Conservation (phyloP, 2,113 vertebrate species). For the Salvelinus namaycush region DNA sequence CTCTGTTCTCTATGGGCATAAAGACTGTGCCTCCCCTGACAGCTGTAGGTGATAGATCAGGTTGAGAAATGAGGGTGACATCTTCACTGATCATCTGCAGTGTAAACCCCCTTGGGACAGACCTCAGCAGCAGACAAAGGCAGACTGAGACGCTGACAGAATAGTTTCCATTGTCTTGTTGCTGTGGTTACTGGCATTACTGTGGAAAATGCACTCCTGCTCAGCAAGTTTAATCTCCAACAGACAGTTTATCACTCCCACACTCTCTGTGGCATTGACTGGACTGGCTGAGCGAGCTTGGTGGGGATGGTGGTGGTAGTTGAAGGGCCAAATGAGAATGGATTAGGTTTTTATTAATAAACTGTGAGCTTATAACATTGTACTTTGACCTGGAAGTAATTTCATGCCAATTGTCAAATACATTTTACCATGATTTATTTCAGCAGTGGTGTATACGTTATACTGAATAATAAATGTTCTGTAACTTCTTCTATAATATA, state of each 20-base stretch:
- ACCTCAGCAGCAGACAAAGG: conserved; percentile 35
- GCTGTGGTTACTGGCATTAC: conserved; percentile 62
- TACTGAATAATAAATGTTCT: no score
- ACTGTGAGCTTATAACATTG: no score
- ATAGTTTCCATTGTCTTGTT: conserved; percentile 69
- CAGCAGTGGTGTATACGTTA: no score
- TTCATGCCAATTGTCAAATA: no score
- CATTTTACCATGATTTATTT: no score
- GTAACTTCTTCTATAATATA: no score
- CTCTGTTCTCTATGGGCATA: conserved; percentile 1
- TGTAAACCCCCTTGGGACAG: conserved; percentile 6
- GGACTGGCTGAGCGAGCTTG: conserved; percentile 10
- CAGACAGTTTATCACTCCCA: conserved; percentile 59
- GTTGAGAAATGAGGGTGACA: conserved; percentile 9
- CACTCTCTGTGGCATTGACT: conserved; percentile 44
- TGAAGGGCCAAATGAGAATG: neutral
- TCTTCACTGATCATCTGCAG: conserved; percentile 12
- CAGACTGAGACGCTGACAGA: conserved; percentile 48
- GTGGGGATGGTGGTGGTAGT: neutral
- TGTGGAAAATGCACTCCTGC: conserved; percentile 63
- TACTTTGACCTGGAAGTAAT: no score
- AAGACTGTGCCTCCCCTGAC: neutral
- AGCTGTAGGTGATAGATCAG: conserved; percentile 9
- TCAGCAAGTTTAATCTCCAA: conserved; percentile 67
- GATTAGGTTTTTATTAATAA: neutral